phyloP scores from a whole-genome alignment of 2,797 vertebrate species.

The Chelmon rostratus region DNA sequence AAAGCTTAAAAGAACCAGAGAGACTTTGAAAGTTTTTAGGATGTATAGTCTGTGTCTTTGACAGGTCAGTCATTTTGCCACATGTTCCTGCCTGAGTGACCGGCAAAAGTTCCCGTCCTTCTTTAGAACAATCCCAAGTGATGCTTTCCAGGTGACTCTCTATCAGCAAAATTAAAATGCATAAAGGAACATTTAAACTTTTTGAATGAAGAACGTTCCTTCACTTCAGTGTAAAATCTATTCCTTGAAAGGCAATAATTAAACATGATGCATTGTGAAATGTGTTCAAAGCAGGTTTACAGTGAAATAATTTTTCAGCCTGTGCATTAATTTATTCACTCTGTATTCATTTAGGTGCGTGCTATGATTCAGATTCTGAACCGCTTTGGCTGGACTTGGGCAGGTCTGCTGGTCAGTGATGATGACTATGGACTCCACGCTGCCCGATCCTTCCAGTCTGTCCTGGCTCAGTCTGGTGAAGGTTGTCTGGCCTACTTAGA shows the following conservation, averaged over 20 bases:
- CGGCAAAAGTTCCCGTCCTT: neutral
- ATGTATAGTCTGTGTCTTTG: neutral
- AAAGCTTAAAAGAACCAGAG: rapidly evolving
- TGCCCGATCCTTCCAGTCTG: slow-evolving; percentile 69
- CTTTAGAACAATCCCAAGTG: neutral
- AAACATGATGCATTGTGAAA: too few relatives aligned
- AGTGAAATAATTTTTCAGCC: too few relatives aligned
- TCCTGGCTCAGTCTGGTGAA: slow-evolving; percentile 43
- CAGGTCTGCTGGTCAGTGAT: slow-evolving; percentile 77
- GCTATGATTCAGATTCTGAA: slow-evolving; percentile 78
- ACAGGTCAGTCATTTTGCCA: neutral
- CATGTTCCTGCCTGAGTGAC: neutral
- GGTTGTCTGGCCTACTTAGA: slow-evolving; percentile 78
- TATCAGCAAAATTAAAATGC: neutral
- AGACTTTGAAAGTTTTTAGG: neutral
- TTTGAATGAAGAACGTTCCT: neutral
- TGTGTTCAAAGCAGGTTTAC: too few relatives aligned
- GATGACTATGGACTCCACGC: slow-evolving; percentile 82
- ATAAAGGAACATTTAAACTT: neutral
- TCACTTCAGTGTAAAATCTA: too few relatives aligned
- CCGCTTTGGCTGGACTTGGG: slow-evolving; percentile 81
- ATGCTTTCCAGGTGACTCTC: slow-evolving; percentile 64
- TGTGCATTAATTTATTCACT: neutral
- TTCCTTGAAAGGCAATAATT: neutral
- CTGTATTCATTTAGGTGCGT: slow-evolving; percentile 44